Conservation (phyloP, 2,888 invertebrate genomes). For the Melinopterus prodromus region DNA sequence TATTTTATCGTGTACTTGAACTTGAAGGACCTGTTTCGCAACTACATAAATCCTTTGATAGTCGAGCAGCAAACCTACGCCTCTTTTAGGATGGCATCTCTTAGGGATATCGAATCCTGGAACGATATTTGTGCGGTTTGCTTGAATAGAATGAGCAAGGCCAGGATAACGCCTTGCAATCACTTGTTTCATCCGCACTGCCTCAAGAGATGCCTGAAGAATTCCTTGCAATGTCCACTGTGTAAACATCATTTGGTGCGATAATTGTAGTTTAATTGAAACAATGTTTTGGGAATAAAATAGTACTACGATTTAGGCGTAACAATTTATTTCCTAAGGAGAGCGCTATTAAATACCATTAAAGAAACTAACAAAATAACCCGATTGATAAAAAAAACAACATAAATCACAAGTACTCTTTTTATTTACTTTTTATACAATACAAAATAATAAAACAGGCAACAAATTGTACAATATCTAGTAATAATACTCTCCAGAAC, state of each 20-base stretch:
- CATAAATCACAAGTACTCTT: background rate
- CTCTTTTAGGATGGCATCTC: slow-evolving; percentile 65
- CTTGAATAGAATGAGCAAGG: slow-evolving; percentile 72
- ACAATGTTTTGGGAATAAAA: background rate
- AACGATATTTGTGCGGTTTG: slow-evolving; percentile 85
- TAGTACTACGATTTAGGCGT: background rate
- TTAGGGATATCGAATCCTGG: slow-evolving; percentile 70
- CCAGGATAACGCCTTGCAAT: slow-evolving; percentile 79
- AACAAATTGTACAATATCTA: slow-evolving; percentile 15
- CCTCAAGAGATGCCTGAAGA: slow-evolving; percentile 73
- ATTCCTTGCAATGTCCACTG: slow-evolving; percentile 75
- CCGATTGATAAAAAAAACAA: background rate
- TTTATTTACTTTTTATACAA: slow-evolving; percentile 7
- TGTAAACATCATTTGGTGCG: slow-evolving; percentile 66
- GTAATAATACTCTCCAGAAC: slow-evolving; percentile 18
- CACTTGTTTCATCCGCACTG: slow-evolving; percentile 83
- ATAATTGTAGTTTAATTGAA: background rate
- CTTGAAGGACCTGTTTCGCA: slow-evolving; percentile 54
- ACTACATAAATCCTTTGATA: slow-evolving; percentile 52
- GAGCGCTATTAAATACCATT: background rate
- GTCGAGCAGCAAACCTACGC: slow-evolving; percentile 52
- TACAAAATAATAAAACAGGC: slow-evolving; percentile 23
- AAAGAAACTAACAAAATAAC: background rate
- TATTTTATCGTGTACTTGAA: slow-evolving; percentile 57
- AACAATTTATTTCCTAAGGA: too few relatives aligned